Evolutionary conservation across 1,140 invertebrate species (phyloP).

Genomic region (Atta cephalotes): DNA sequence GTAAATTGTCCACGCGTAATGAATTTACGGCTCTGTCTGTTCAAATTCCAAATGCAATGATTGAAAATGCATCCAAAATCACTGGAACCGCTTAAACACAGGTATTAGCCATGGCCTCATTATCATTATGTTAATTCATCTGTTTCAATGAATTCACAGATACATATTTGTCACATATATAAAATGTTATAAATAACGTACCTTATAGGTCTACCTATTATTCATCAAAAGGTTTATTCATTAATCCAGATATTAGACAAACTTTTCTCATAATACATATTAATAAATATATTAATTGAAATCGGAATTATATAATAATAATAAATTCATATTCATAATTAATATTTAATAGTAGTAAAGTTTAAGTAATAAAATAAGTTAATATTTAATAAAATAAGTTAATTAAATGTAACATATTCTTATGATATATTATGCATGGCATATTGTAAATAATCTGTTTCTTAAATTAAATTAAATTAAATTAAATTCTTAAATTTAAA

Average conservation of each 20-base stretch:
- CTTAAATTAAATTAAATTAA: not conserved
- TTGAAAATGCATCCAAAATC: slow-evolving; percentile 47
- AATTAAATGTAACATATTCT: not conserved
- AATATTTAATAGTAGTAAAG: not conserved
- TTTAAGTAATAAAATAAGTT: too few relatives aligned
- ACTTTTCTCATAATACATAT: not conserved
- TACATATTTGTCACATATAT: not conserved
- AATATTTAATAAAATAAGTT: too few relatives aligned
- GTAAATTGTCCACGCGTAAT: slow-evolving; percentile 53
- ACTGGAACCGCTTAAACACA: not conserved
- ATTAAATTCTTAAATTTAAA: not conserved
- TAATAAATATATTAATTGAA: not conserved
- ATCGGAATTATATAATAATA: not conserved
- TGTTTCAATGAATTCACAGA: slow-evolving; percentile 7
- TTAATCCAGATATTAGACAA: not conserved
- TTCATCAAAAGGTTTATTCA: not conserved
- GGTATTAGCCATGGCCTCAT: slow-evolving; percentile 19
- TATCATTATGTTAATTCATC: not conserved
- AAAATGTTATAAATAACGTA: not conserved
- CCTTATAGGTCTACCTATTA: too few relatives aligned
- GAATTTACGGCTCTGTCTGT: slow-evolving; percentile 41
- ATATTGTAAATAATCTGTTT: not conserved
- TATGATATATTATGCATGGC: not conserved
- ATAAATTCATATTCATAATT: slow-evolving; percentile 8
- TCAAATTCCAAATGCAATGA: slow-evolving; percentile 38